phyloP scores from a whole-genome alignment of 1,140 invertebrate genomes.

The Cydia amplana region DNA sequence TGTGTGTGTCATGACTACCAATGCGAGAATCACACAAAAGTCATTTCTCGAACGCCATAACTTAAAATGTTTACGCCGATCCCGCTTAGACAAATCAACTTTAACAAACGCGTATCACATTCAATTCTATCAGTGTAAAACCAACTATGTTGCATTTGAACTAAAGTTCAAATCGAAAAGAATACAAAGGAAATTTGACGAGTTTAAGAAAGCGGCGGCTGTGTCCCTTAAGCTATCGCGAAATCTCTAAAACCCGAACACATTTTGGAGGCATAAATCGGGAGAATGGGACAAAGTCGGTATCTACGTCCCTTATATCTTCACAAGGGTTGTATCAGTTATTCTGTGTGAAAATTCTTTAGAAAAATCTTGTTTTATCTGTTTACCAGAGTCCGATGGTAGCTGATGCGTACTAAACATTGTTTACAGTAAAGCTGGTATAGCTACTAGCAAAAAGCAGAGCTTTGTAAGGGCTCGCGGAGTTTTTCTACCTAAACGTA shows the following conservation, averaged over 20 bases:
- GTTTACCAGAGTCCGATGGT: neutral
- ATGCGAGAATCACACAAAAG: neutral
- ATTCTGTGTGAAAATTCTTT: neutral
- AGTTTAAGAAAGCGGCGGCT: neutral
- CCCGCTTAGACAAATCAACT: neutral
- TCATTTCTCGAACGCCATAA: conserved; percentile 4
- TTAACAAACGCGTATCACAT: neutral
- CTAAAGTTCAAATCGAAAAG: neutral
- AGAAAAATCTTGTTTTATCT: neutral
- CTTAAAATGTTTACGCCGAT: conserved; percentile 12
- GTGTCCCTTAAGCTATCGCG: conserved; percentile 7
- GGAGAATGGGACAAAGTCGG: conserved; percentile 1
- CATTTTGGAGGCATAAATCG: conserved; percentile 11
- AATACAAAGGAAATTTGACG: neutral
- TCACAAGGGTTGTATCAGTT: neutral
- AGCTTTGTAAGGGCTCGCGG: no score
- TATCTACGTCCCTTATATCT: neutral
- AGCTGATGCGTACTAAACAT: no score
- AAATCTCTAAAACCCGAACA: conserved; percentile 8
- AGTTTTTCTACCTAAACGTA: no score
- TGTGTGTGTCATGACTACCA: neutral
- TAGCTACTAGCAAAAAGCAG: no score
- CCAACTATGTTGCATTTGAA: neutral
- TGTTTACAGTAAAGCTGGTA: no score
- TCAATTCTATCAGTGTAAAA: neutral